Base-by-base conservation (phyloP, 2,888 invertebrate species). In the Nyleta sp. region DNA sequence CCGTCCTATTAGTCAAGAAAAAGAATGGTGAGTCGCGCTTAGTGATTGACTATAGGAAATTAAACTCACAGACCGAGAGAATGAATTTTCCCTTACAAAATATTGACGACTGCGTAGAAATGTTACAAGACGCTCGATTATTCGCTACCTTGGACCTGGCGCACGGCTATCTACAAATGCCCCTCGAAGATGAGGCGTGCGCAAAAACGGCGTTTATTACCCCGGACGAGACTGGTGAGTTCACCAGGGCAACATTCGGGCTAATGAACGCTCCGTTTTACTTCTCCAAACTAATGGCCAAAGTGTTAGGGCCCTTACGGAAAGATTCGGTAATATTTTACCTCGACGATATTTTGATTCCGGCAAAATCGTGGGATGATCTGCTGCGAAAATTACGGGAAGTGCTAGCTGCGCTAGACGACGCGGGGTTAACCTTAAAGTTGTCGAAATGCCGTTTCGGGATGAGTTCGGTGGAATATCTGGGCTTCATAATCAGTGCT, bases 371-470 rank as follows among this genome's bases (percentile, higher is more conserved):
- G 15, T 57, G 57, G 57, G 10, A 17, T 3, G 57, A 57, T 4
- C 17, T 57, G 28, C 5, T 57, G 28, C 8, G 6, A 6, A 22
- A 28, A 15, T 42, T 57, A 11, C 13, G 28, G 8, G 17, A 2
- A 28, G 28, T 57, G 7, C 73, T 88, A 0, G 55, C 81, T n/a
- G 68, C 78, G 3, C 62, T 86, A 3, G 28, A 5, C 6, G 31
- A 44, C 0, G 67, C 67, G 6, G 38, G 48, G 1, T 28, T 68
- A 28, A 68, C 67, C 1, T 18, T 68, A 11, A 68, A 68, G n/a
- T n/a, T 57, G 2, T 0, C 11, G 15, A 68, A 68, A 20, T 68
- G 68, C 40, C 8, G 20, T n/a, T 68, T 68, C n/a, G 68, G 57
- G 2, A 10, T 68, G n/a, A 5, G 7, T 5, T 5, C 13, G 15